Conservation (phyloP, 2,113 vertebrate species). For the Nyctibius bracteatus region DNA sequence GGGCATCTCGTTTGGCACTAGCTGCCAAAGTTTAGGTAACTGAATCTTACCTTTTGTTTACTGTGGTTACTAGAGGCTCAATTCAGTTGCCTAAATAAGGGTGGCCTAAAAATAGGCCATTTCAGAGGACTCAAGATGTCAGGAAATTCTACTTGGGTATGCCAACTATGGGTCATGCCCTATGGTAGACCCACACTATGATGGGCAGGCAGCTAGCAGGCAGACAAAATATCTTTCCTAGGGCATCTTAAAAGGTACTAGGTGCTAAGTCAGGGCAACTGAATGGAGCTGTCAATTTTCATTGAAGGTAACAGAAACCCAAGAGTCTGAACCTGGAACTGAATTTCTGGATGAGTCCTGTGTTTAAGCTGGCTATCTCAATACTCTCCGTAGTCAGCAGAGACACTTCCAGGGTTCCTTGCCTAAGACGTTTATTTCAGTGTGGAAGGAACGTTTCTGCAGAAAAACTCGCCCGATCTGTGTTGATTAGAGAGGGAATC, state of each 20-base stretch:
- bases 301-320: background rate
- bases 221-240: background rate
- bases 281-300: background rate
- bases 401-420: background rate
- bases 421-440: background rate
- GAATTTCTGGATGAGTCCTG: background rate
- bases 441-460: background rate
- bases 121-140: background rate
- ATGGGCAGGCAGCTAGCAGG: background rate
- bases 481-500: background rate
- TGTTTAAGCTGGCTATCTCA: background rate
- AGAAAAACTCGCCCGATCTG: background rate
- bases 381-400: background rate
- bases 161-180: background rate
- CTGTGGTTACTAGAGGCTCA: background rate
- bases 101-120: background rate
- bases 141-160: background rate
- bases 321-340: background rate
- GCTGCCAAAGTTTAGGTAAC: background rate
- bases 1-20: background rate
- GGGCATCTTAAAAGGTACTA: background rate
- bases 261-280: background rate
- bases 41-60: background rate
- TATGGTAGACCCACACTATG: rapidly evolving
- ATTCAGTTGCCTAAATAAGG: background rate